Conservation (phyloP, 2,797 vertebrate species). For the Kryptopterus vitreolus region DNA sequence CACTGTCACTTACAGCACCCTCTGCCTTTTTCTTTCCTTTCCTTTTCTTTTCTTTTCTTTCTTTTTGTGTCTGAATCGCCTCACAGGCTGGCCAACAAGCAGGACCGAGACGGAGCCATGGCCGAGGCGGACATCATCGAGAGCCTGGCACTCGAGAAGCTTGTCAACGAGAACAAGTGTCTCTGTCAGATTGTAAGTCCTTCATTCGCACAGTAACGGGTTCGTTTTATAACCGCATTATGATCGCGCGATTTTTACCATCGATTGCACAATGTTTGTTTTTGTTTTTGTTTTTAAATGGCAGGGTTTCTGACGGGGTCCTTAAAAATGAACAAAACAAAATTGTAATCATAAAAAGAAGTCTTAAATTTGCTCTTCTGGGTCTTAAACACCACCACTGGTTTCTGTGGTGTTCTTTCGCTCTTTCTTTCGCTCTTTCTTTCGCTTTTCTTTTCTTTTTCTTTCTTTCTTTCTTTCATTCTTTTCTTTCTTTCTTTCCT, state of each 20-base stretch:
- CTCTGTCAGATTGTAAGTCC: constrained; percentile 92
- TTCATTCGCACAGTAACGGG: neutral
- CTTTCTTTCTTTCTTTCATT: too few relatives aligned
- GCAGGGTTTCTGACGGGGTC: neutral
- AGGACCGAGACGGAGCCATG: constrained; percentile 89
- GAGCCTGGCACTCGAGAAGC: constrained; percentile 87
- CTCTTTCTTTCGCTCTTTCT: too few relatives aligned
- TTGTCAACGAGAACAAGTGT: constrained; percentile 94
- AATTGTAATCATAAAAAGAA: too few relatives aligned
- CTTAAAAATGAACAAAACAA: neutral
- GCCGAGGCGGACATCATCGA: constrained; percentile 93
- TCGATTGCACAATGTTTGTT: too few relatives aligned
- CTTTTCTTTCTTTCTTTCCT: too few relatives aligned
- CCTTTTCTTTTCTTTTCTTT: neutral
- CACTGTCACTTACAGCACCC: constrained; percentile 13
- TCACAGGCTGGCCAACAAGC: constrained; percentile 90
- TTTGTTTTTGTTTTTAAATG: too few relatives aligned
- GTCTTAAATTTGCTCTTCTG: too few relatives aligned
- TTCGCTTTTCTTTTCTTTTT: too few relatives aligned
- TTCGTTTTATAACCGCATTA: neutral
- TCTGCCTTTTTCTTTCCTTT: constrained; percentile 4
- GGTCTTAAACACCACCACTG: too few relatives aligned
- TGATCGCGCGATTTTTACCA: too few relatives aligned
- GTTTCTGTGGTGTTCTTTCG: too few relatives aligned
- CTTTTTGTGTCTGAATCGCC: constrained; percentile 9